Base-by-base conservation (phyloP, 2,797 vertebrate genomes). In the Muscicapa striata region DNA sequence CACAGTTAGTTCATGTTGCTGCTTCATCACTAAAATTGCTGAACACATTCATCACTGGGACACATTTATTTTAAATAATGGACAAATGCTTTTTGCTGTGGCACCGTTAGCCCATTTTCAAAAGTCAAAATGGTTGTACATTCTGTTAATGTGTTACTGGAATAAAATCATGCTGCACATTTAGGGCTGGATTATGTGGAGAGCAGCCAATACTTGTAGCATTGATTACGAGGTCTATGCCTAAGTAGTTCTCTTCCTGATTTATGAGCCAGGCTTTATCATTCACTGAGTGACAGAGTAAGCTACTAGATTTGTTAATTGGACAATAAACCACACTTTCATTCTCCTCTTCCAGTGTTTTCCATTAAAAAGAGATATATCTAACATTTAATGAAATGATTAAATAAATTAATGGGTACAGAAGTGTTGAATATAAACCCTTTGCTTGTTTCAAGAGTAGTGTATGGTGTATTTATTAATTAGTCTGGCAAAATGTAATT, bases 81-180 rank as follows among this genome's bases (percentile, higher is more conserved):
- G 90, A 94, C 82, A 89, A 95, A 93, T 70, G 83, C 89, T 95
- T 97, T 97, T 95, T 97, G 78, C 70, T 6, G 4, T 1, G 15
- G 89, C 48, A 68, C 92, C 12, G 41, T 96, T 95, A 93, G 78
- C 84, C 95, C 93, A 95, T 95, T 94, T 83, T 77, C 86, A 94
- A 84, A 97, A 97, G 87, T 96, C 94, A 95, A 22, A 96, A 94
- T 51, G 84, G 88, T 87, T 96, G 90, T 96, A 95, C 72, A 69
- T 97, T 97, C 94, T 95, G 91, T 89, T 98, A 97, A 98, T 97
- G 95, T 96, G 95, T 97, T 98, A 95, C 96, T 97, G 95, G 95
- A 97, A 97, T 96, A 96, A 98, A 97, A 97, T 95, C 94, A 84
- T 34, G 73, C 69, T 78, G 52, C 78, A 77, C 91, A 95, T 96